Evolutionary conservation across 2,888 invertebrate species (phyloP).

Genomic region (Xylophagus ater): DNA sequence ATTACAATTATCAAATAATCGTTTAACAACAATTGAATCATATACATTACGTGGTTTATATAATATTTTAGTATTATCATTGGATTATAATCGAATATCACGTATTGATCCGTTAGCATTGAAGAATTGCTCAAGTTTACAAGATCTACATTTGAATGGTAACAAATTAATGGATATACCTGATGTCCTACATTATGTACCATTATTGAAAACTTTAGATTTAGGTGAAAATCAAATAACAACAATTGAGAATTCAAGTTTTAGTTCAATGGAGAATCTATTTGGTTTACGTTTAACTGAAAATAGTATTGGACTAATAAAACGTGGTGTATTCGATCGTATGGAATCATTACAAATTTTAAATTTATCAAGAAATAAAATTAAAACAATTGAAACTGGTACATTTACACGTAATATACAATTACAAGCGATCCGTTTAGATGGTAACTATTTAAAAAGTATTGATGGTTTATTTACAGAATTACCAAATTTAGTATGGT

Average conservation of each 20-base stretch:
- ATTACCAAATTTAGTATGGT: slow-evolving; percentile 72
- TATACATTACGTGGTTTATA: slow-evolving; percentile 77
- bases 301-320: slow-evolving; percentile 72
- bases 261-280: slow-evolving; percentile 72
- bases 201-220: slow-evolving; percentile 74
- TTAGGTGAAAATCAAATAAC: slow-evolving; percentile 83
- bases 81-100: slow-evolving; percentile 75
- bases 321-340: slow-evolving; percentile 65
- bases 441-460: slow-evolving; percentile 72
- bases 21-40: slow-evolving; percentile 69
- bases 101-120: slow-evolving; percentile 76
- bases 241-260: slow-evolving; percentile 67
- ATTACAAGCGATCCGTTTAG: slow-evolving; percentile 77
- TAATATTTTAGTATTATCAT: slow-evolving; percentile 68
- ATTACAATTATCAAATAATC: slow-evolving; percentile 74
- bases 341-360: slow-evolving; percentile 72
- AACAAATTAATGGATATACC: slow-evolving; percentile 73
- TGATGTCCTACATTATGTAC: slow-evolving; percentile 69
- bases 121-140: slow-evolving; percentile 76
- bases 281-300: slow-evolving; percentile 81
- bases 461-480: slow-evolving; percentile 74
- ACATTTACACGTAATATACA: slow-evolving; percentile 67
- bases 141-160: slow-evolving; percentile 81
- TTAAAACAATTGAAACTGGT: slow-evolving; percentile 64
- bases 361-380: slow-evolving; percentile 77